These are phyloP conservation scores for Acronicta alni DNA, from an alignment of 2,888 invertebrate genomes.

Conservation along the genomic window DNA sequence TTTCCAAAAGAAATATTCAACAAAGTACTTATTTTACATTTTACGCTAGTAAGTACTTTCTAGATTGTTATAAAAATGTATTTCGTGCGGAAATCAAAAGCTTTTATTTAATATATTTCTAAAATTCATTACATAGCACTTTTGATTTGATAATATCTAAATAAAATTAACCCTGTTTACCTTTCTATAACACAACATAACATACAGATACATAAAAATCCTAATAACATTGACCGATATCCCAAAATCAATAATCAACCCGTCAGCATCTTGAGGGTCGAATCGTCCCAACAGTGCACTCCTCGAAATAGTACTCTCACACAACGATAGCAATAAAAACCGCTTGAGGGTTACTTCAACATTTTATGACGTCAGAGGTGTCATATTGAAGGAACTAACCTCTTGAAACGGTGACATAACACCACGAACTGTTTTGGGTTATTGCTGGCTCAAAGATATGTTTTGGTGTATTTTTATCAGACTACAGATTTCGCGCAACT, in stretches of 20 bases:
- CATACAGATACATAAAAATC: slow-evolving; percentile 4
- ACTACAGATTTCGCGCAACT: too few species aligned
- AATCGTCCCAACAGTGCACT: slow-evolving; percentile 33
- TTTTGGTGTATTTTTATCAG: too few species aligned
- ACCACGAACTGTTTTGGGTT: not conserved
- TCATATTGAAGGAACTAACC: slow-evolving; percentile 32
- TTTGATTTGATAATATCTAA: too few species aligned
- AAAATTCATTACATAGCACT: too few species aligned
- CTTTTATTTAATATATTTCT: too few species aligned
- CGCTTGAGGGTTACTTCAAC: slow-evolving; percentile 26
- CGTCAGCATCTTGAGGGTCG: slow-evolving; percentile 27
- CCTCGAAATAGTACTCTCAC: slow-evolving; percentile 17
- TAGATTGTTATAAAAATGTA: too few species aligned
- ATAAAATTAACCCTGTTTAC: too few species aligned
- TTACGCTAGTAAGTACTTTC: too few species aligned
- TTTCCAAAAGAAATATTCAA: too few species aligned
- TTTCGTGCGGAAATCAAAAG: too few species aligned
- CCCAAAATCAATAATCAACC: slow-evolving; percentile 35
- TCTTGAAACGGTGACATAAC: slow-evolving; percentile 12
- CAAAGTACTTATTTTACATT: too few species aligned
- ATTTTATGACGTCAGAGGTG: slow-evolving; percentile 36
- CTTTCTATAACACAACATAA: too few species aligned
- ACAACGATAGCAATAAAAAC: slow-evolving; percentile 41
- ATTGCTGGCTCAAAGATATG: slow-evolving; percentile 7
- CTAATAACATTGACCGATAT: slow-evolving; percentile 32